Conservation (phyloP, 2,113 vertebrate species). For the Prionailurus bengalensis region DNA sequence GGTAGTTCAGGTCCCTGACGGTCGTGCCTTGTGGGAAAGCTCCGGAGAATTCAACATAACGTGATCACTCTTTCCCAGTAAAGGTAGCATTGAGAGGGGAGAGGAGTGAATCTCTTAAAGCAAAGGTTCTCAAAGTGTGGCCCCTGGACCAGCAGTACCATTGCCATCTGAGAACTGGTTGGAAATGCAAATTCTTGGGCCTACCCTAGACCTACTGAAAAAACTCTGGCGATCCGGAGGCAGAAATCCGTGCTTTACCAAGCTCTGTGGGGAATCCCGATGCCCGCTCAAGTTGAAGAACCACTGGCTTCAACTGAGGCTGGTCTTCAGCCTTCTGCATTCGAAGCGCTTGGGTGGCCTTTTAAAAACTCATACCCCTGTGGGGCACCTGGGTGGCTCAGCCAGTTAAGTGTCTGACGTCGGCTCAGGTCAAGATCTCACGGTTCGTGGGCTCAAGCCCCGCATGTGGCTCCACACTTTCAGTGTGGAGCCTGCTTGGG, state of each 20-base stretch:
- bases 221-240: background rate
- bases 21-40: background rate
- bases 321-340: background rate
- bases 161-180: background rate
- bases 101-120: background rate
- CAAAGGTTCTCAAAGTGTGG: background rate
- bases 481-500: too few species aligned
- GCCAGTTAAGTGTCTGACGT: too few species aligned
- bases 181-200: background rate
- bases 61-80: background rate
- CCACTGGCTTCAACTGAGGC: background rate
- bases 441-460: too few species aligned
- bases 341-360: fast-evolving
- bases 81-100: background rate
- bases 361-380: background rate
- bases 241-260: background rate
- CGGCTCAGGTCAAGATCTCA: too few species aligned
- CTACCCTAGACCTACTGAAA: background rate
- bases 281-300: background rate
- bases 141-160: too few species aligned
- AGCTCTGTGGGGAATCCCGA: background rate
- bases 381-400: too few species aligned
- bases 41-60: background rate
- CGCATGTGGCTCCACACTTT: too few species aligned
- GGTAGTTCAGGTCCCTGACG: background rate